Percentiles rank a stretch among this genome's conserved stretches.
Evolutionary conservation across 2,113 vertebrate genomes (phyloP).

Genomic region (Puffinus mauretanicus): DNA sequence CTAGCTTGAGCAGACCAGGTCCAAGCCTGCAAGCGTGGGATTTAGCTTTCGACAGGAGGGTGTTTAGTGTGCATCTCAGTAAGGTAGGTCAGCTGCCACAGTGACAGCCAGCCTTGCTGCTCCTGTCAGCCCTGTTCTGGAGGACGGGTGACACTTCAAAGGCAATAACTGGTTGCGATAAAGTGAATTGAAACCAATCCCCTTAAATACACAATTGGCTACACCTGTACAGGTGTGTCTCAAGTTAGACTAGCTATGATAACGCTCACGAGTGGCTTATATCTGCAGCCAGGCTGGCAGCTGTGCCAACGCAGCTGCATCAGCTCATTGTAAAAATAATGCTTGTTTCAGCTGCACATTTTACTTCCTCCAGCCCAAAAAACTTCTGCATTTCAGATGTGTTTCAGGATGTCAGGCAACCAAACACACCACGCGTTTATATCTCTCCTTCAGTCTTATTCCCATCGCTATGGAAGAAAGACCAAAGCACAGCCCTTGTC

Average conservation of each 20-base stretch:
- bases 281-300: not conserved
- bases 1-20: not conserved
- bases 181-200: not conserved
- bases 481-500: not conserved
- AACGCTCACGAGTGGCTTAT: too few species aligned
- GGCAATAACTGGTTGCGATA: not conserved
- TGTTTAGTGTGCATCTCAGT: not conserved
- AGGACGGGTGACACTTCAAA: not conserved
- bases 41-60: not conserved
- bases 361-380: not conserved
- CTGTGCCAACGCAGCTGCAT: not conserved
- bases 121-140: not conserved
- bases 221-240: not conserved
- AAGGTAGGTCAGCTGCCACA: not conserved
- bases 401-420: not conserved
- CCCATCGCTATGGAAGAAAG: not conserved
- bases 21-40: not conserved
- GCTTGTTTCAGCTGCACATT: not conserved
- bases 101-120: not conserved
- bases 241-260: not conserved
- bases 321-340: not conserved
- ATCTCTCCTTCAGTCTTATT: not conserved
- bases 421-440: not conserved
- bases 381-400: not conserved
- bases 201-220: not conserved